Evolutionary conservation across 2,888 invertebrate genomes (phyloP).

Genomic region (Teinopalpus imperialis): DNA sequence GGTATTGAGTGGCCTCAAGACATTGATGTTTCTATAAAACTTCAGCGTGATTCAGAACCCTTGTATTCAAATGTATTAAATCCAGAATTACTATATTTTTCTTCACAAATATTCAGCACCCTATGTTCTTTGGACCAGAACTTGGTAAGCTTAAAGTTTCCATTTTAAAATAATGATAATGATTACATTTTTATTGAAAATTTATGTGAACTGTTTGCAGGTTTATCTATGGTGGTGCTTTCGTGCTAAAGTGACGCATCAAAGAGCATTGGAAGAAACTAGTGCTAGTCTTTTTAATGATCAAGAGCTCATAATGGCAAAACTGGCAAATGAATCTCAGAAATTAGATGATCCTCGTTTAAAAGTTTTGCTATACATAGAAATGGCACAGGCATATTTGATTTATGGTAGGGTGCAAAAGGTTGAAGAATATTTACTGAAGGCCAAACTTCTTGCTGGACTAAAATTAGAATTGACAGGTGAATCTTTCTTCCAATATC

Average conservation of each 20-base stretch:
- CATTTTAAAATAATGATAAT: conserved; percentile 25
- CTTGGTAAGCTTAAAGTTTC: conserved; percentile 53
- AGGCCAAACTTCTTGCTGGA: conserved; percentile 84
- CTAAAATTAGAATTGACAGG: conserved; percentile 87
- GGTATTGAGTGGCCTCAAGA: conserved; percentile 63
- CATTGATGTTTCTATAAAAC: conserved; percentile 56
- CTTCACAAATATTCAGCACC: conserved; percentile 59
- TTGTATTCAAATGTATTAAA: conserved; percentile 83
- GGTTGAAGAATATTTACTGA: conserved; percentile 85
- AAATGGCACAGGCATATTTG: conserved; percentile 85
- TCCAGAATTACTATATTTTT: conserved; percentile 74
- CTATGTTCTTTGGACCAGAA: conserved; percentile 53
- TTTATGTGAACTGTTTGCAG: conserved; percentile 39
- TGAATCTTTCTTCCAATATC: too few relatives aligned
- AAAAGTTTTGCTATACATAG: conserved; percentile 70
- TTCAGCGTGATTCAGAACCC: conserved; percentile 85
- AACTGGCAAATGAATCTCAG: conserved; percentile 63
- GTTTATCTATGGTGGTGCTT: conserved; percentile 87
- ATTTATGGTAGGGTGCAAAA: conserved; percentile 88
- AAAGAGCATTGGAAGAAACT: conserved; percentile 88
- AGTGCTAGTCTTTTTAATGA: conserved; percentile 85
- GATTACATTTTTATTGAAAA: conserved; percentile 8
- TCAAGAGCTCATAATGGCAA: conserved; percentile 74
- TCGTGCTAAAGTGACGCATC: conserved; percentile 87
- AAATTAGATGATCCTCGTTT: conserved; percentile 51